These are phyloP conservation scores for Solenopsis invicta DNA, from an alignment of 1,140 invertebrate species.

Conservation along the genomic window DNA sequence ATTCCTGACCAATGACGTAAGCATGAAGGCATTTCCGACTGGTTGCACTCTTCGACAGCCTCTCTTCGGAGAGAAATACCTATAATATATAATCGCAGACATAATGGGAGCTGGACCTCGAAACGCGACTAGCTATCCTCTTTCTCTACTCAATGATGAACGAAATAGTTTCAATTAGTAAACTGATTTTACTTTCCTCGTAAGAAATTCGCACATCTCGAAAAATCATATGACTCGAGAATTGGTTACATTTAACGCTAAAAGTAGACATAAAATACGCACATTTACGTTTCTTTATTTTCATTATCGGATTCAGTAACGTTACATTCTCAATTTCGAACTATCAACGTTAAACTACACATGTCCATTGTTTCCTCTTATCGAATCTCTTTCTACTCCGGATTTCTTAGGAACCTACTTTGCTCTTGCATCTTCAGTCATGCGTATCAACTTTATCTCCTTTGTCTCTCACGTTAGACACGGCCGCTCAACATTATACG, in stretches of 20 bases:
- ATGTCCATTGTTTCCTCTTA: constrained; percentile 22
- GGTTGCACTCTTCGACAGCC: constrained; percentile 79
- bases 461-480: constrained; percentile 28
- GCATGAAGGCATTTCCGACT: constrained; percentile 85
- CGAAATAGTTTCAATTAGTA: not conserved
- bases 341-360: not conserved
- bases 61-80: constrained; percentile 66
- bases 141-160: not conserved
- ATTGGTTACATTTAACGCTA: not conserved
- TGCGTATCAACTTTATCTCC: constrained; percentile 19
- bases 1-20: constrained; percentile 85
- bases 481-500: not conserved
- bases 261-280: not conserved
- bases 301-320: not conserved
- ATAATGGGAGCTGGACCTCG: constrained; percentile 61
- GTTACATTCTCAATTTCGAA: not conserved
- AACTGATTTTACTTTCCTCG: not conserved
- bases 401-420: constrained; percentile 27
- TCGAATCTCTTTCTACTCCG: not conserved
- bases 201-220: not conserved
- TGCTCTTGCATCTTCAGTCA: constrained; percentile 16
- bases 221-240: not conserved
- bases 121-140: not conserved
- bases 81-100: constrained; percentile 74
- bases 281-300: not conserved